Base-by-base conservation (phyloP, 2,113 vertebrate species). In the Trematomus loennbergii region DNA sequence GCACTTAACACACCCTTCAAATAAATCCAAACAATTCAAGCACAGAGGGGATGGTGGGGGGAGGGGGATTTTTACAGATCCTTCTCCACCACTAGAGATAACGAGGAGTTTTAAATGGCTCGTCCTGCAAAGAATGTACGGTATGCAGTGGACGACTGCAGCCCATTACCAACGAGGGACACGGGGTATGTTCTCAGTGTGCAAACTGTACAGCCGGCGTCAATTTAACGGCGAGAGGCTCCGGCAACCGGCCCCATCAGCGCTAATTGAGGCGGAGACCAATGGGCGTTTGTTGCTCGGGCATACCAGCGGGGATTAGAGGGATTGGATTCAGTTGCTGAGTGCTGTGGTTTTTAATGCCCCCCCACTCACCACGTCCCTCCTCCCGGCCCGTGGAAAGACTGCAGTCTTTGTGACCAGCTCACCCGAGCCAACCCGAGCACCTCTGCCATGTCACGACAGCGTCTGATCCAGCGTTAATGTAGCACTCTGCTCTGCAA, bases 231-330 rank as follows among this genome's bases (percentile, higher is more conserved):
- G 50, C 20, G 49, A 48, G 73, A 57, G 67, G 60, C 74, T 84
- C 86, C 71, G 1, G 53, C 75, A 62, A 84, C 72, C 12, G 53
- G 79, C 82, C 75, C 81, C 78, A 79, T 88, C 88, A 71, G 60
- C 65, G 49, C 84, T 91, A 90, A 89, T 89, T 84, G 89, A 91
- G 84, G 87, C 67, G 20, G 76, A 88, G 88, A 83, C 88, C 80
- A 83, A 86, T 83, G 79, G 83, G 68, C 84, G 73, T 72, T 83
- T 86, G 88, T 80, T 11, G 69, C 66, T 69, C 48, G 50, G 65
- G 91, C 93, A 94, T 94, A 88, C 92, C 93, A 93, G 82, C 13
- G 36, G 83, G 91, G 93, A 93, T 94, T 93, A 94, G 77, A 92
- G 85, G 91, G 92, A 94, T 94, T 92, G 91, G 89, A 89, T 90